Percentiles rank a stretch among this genome's conserved stretches.
Evolutionary conservation across 1,140 invertebrate genomes (phyloP).

Genomic region (Ceratosolen fusciceps): DNA sequence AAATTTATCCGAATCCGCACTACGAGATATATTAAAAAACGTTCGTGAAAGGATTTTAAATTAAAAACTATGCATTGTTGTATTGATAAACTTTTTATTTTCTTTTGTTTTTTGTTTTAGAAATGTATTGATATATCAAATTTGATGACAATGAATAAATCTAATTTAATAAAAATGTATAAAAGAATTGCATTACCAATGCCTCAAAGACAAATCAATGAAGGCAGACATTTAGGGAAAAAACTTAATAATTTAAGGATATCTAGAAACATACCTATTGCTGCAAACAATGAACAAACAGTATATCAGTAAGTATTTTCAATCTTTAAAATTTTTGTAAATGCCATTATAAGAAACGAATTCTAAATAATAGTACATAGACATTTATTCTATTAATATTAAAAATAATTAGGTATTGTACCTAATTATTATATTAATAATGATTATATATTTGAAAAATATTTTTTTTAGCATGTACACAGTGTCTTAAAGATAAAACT

Average conservation of each 20-base stretch:
- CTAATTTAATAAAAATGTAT: constrained; percentile 58
- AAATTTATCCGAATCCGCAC: constrained; percentile 54
- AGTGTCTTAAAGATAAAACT: too few species aligned
- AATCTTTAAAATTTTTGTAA: constrained; percentile 10
- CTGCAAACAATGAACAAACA: constrained; percentile 19
- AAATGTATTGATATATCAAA: constrained; percentile 56
- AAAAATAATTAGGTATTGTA: neutral
- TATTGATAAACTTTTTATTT: constrained; percentile 14
- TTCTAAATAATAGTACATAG: neutral
- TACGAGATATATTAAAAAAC: constrained; percentile 56
- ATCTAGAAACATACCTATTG: constrained; percentile 36
- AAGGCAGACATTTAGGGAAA: constrained; percentile 45
- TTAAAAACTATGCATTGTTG: constrained; percentile 14
- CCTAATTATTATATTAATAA: neutral
- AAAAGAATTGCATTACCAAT: constrained; percentile 58
- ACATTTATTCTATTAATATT: neutral
- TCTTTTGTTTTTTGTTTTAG: constrained; percentile 51
- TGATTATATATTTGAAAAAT: too few species aligned
- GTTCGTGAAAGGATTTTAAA: constrained; percentile 51
- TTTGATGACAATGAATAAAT: constrained; percentile 52
- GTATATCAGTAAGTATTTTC: constrained; percentile 43
- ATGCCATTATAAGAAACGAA: neutral
- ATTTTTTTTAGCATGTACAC: too few species aligned
- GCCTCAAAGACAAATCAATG: constrained; percentile 54
- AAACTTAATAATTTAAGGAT: constrained; percentile 46